Evolutionary conservation across 1,140 invertebrate genomes (phyloP), one percentile per base, ranked within the genome.

Genomic region (Oryctes rhinoceros): DNA sequence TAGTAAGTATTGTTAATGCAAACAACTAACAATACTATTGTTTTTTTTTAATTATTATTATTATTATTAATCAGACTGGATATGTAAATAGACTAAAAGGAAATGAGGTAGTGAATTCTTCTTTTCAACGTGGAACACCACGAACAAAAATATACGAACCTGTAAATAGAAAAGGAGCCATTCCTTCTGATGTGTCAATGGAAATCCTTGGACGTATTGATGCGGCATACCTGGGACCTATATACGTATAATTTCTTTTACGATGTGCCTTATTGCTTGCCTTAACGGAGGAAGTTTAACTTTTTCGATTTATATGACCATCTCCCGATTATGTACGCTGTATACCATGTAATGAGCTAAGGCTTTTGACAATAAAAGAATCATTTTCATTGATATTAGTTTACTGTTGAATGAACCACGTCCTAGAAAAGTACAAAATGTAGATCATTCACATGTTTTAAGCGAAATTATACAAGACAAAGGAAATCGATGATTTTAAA

Each of bases 281-380:
- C 65, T 71, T 71, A 15, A 71, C 20, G 18, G 65, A 71, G 35
- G 35, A 37, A 71, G 13, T 37, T 37, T 4, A 71, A 35, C 11
- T 35, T 44, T 35, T 20, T 71, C 20, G 35, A 71, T 30, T 67
- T 20, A 13, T 71, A 24, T 37, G 24, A 71, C 65, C 5, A 71
- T 71, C 65, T 13, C 13, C 35, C 15, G n/a, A 15, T 71, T 71
- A 24, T 71, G 35, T 71, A 71, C 20, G 7, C 24, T 35, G 65
- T 71, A 10, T 71, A 35, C 13, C 35, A 71, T 71, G 35, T 71
- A 35, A 13, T 35, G 35, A 71, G 65, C 35, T 20, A 71, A 13
- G 18, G 65, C 65, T 71, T 71, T 15, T 71, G 65, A 71, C 65
- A 71, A 71, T 71, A 71, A 71, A 71, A 30, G 24, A 30, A 71